Percentiles rank a stretch among this genome's conserved stretches.
phyloP scores from a whole-genome alignment of 2,797 vertebrate species.

The Propithecus deckenii region DNA sequence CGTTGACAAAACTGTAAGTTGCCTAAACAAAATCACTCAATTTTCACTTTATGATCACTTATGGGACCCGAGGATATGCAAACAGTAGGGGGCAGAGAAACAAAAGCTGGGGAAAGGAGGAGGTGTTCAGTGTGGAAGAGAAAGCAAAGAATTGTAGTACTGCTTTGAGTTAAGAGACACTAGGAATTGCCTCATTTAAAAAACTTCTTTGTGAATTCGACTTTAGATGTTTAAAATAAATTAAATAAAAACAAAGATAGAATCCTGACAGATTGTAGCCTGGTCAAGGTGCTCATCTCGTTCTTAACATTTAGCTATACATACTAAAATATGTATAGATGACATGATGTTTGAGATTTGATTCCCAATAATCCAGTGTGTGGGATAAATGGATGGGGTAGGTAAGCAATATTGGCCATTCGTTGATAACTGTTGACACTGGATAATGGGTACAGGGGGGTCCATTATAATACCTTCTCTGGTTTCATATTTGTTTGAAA shows the following conservation, averaged over 20 bases:
- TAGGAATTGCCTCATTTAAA: background rate
- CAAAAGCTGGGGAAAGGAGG: background rate
- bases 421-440: background rate
- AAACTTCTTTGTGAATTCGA: background rate
- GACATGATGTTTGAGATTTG: background rate
- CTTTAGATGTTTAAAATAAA: background rate
- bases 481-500: background rate
- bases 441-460: too few species aligned
- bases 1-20: background rate
- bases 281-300: background rate
- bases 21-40: background rate
- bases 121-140: background rate
- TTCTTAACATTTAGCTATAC: background rate
- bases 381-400: too few species aligned
- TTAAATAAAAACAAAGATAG: background rate
- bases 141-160: background rate
- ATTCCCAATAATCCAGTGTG: background rate
- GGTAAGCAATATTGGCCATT: background rate
- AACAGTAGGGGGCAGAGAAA: background rate
- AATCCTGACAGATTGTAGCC: background rate
- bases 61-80: background rate
- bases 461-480: background rate
- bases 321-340: background rate
- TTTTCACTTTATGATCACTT: background rate
- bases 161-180: background rate